Conservation (phyloP, 2,797 vertebrate species). For the Hippopotamyrus pictus region DNA sequence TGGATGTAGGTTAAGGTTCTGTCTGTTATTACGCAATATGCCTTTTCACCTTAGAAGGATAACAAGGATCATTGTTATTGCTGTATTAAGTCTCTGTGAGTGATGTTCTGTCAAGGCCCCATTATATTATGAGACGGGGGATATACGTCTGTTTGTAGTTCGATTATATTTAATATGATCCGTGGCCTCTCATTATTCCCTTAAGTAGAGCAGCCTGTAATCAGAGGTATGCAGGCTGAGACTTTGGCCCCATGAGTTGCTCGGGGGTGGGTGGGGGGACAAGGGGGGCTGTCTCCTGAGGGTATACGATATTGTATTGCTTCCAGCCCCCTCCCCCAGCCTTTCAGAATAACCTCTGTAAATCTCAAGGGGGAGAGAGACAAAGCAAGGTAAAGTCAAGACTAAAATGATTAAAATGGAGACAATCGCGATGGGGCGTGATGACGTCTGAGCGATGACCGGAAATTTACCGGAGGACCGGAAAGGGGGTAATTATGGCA, state of each 20-base stretch:
- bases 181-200: not conserved
- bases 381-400: not conserved
- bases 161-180: not conserved
- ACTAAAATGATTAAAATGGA: not conserved
- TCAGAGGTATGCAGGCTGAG: not conserved
- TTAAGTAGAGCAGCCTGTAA: not conserved
- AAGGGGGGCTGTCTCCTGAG: not conserved
- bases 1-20: not conserved
- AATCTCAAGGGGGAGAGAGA: not conserved
- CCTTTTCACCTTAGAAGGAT: not conserved
- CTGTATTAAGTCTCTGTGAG: not conserved
- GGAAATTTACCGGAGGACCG: too few relatives aligned
- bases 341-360: not conserved
- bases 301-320: not conserved
- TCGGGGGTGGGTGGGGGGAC: not conserved
- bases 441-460: too few relatives aligned
- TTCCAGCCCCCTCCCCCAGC: not conserved
- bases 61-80: not conserved
- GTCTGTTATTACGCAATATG: constrained; percentile 2
- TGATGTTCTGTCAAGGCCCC: not conserved
- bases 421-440: not conserved
- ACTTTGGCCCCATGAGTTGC: not conserved
- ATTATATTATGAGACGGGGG: not conserved
- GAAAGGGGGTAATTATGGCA: not conserved
- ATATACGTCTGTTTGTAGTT: not conserved